Base-by-base conservation (phyloP, 2,888 invertebrate species). In the Aphodius sticticus region DNA sequence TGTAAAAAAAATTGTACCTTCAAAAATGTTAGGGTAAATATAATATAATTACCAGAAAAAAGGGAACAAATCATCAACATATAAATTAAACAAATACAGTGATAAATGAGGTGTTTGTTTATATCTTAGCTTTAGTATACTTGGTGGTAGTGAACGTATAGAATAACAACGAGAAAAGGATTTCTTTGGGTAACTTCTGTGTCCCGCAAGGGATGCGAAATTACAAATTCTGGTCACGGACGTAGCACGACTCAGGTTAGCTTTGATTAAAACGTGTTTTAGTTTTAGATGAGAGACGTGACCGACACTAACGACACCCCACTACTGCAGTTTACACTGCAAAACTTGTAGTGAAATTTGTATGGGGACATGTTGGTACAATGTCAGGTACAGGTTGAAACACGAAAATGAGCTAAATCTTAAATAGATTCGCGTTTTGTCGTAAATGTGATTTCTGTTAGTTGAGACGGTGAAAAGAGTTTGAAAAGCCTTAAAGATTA, bases 221-320 rank as follows among this genome's bases (percentile, higher is more conserved):
- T 53, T 53, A 53, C 53, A 12, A 53, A 53, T 53, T 53, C 53
- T 12, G 53, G 4, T 53, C 53, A 53, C 53, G 53, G 53, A 9
- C 53, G 9, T 53, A 12, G 53, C 53, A 53, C 9, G 53, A 53
- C 53, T 53, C 53, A 53, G 53, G 53, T 53, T 53, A 53, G 53
- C 53, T 53, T 53, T 53, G 53, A 53, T 53, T 53, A 53, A 53
- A 53, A 53, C 53, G 53, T 53, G 53, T 53, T 53, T 53, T 53
- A 53, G 53, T 53, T 53, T 53, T 53, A 53, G 53, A 53, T 53
- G 53, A 53, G 53, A 53, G 53, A 53, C 53, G 53, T 53, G 53
- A 53, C 53, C 53, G 12, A 53, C 53, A 53, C 53, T 53, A 53
- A 53, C 53, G 53, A 53, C 12, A 12, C 12, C 9, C 12, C 12